Conservation (phyloP, 2,113 vertebrate genomes). For the Limanda limanda region DNA sequence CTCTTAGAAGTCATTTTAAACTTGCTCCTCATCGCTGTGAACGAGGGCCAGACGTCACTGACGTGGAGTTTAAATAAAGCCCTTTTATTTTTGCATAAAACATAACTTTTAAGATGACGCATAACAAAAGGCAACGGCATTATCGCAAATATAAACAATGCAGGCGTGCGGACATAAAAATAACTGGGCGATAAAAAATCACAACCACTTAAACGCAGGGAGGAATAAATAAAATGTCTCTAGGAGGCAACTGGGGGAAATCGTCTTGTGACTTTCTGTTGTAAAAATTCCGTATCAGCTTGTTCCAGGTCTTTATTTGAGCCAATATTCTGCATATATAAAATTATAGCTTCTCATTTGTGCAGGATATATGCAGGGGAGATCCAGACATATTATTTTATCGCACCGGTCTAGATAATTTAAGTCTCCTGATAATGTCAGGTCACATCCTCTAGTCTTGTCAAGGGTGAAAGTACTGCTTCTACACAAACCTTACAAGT, state of each 20-base stretch:
- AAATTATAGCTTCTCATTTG: neutral
- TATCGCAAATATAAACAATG: conserved; percentile 33
- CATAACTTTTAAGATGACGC: neutral
- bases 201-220: conserved; percentile 1
- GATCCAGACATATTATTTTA: neutral
- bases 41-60: neutral
- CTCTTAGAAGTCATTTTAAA: too few species aligned
- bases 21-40: too few species aligned
- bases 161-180: conserved; percentile 38
- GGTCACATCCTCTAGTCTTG: neutral
- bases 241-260: neutral
- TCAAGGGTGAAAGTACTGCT: neutral
- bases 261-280: neutral
- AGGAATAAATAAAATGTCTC: conserved; percentile 8
- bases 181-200: conserved; percentile 36
- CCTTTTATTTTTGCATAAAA: neutral
- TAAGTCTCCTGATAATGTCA: neutral
- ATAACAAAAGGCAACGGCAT: conserved; percentile 5
- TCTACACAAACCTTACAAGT: too few species aligned
- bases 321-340: neutral
- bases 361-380: neutral
- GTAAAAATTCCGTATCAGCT: neutral
- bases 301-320: neutral
- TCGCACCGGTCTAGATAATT: neutral
- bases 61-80: neutral